Conservation (phyloP, 2,113 vertebrate genomes). For the Tautogolabrus adspersus region DNA sequence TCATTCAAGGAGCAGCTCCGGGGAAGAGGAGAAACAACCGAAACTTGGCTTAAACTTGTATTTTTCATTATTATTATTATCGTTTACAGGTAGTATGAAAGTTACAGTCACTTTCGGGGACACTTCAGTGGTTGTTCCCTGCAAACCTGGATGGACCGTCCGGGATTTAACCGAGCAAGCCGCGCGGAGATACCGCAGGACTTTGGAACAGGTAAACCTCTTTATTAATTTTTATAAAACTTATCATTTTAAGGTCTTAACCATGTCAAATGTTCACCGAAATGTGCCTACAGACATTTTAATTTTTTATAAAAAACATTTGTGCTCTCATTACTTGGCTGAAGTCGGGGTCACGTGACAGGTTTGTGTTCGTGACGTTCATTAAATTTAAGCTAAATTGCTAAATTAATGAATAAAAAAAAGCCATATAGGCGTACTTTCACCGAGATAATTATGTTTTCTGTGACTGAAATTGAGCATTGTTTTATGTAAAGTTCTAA, state of each 20-base stretch:
- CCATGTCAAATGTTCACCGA: fast-evolving
- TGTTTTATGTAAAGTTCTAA: no score
- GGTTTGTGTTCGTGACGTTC: no score
- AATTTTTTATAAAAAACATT: neutral
- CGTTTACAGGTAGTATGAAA: slow-evolving; percentile 83
- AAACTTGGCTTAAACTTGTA: neutral
- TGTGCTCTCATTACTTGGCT: no score
- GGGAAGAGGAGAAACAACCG: neutral
- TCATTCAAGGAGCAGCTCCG: slow-evolving; percentile 9
- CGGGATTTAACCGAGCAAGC: slow-evolving; percentile 90
- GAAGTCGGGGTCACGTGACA: no score
- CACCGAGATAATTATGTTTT: no score
- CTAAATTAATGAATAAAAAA: no score
- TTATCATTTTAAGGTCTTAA: fast-evolving
- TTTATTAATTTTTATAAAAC: no score
- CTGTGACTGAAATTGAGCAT: no score
- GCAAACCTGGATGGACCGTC: slow-evolving; percentile 88
- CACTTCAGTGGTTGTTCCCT: slow-evolving; percentile 92
- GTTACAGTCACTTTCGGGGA: slow-evolving; percentile 92
- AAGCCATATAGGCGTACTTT: no score
- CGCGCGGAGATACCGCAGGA: slow-evolving; percentile 88
- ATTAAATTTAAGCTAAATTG: no score
- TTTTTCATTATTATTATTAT: neutral
- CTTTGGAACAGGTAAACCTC: slow-evolving; percentile 86
- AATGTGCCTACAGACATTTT: fast-evolving